Conservation (phyloP, 2,113 vertebrate species). For the Ptychochromis oligacanthus region DNA sequence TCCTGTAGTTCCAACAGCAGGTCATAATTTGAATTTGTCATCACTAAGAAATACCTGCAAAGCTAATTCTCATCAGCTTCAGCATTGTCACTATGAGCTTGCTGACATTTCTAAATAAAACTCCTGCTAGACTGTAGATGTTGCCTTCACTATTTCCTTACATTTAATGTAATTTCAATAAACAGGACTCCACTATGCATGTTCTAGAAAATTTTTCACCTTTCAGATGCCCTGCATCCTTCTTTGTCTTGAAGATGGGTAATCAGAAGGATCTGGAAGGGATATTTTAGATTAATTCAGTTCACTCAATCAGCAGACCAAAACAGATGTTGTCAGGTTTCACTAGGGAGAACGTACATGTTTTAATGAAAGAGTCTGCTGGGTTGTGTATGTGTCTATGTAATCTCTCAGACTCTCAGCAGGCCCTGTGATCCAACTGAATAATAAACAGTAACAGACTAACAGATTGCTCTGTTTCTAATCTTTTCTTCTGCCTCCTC, state of each 20-base stretch:
- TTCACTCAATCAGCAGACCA: constrained; percentile 50
- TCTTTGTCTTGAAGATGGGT: constrained; percentile 38
- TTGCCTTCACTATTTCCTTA: background rate
- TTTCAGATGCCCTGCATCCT: background rate
- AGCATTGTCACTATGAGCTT: background rate
- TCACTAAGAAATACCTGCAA: background rate
- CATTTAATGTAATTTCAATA: background rate
- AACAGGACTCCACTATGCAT: background rate
- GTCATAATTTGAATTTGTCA: background rate
- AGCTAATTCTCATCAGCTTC: background rate
- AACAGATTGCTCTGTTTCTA: constrained; percentile 26
- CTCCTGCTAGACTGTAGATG: background rate
- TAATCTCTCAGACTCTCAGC: constrained; percentile 12
- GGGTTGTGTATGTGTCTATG: background rate
- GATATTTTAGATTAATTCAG: constrained; percentile 54
- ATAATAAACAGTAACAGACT: constrained; percentile 41
- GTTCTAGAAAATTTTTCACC: background rate
- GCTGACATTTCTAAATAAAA: background rate
- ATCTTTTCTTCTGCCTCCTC: constrained; percentile 14
- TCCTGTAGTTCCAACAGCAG: background rate
- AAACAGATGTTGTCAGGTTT: constrained; percentile 65
- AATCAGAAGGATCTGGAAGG: constrained; percentile 38
- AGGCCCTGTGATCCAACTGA: constrained; percentile 1
- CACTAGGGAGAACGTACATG: constrained; percentile 13
- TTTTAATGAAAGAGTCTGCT: constrained; percentile 42